These are phyloP conservation scores for Pollimyrus isidori DNA, from an alignment of 2,113 vertebrate species.

Conservation along the genomic window DNA sequence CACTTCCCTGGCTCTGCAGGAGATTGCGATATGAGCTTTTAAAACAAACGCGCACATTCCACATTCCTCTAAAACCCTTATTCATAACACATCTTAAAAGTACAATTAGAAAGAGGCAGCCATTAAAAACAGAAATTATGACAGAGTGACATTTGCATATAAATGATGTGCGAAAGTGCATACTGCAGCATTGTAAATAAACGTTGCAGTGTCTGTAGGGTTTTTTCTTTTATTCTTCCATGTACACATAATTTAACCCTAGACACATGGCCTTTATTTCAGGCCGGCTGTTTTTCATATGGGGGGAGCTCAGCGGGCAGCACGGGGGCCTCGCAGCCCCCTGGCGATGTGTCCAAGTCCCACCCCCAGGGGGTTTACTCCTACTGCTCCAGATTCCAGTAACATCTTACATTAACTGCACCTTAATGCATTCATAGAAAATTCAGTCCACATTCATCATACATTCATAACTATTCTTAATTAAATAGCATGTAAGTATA, in stretches of 20 bases:
- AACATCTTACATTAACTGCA: background rate
- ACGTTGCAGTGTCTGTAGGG: background rate
- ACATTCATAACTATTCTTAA: background rate
- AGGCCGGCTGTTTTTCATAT: background rate
- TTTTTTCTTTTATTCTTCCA: background rate
- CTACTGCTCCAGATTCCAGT: background rate
- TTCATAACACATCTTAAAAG: conserved; percentile 61
- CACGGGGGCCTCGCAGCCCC: background rate
- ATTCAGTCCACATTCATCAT: background rate
- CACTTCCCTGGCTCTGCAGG: conserved; percentile 34
- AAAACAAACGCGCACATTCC: conserved; percentile 49
- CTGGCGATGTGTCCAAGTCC: background rate
- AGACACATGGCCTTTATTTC: background rate
- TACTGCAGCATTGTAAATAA: conserved; percentile 40
- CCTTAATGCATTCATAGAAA: background rate
- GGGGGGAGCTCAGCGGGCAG: conserved; percentile 26
- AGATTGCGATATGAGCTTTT: conserved; percentile 48
- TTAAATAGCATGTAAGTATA: background rate
- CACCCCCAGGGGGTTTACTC: background rate
- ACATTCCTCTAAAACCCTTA: conserved; percentile 55
- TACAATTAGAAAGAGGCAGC: conserved; percentile 60
- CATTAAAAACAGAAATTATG: conserved; percentile 66
- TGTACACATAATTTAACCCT: background rate
- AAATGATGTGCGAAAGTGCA: conserved; percentile 48
- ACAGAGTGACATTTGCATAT: conserved; percentile 50